Evolutionary conservation across 23 tunicate species (phyloP), one percentile per base, ranked within the genome.

Genomic region (Clavelina lepadiformis): DNA sequence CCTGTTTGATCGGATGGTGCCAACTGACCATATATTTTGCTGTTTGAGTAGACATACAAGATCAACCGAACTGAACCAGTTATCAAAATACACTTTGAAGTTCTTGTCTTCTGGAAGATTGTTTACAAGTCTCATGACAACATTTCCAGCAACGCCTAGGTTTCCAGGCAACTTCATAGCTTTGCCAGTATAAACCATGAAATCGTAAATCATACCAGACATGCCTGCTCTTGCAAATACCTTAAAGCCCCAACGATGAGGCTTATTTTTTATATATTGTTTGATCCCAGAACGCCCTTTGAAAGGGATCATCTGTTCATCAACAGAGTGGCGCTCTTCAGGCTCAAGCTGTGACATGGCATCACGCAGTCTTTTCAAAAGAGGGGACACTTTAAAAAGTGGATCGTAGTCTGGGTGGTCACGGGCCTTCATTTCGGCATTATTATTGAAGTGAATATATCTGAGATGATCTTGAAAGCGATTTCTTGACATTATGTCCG

Each of bases 131-230:
- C 65, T 59, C 65, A 59, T n/a, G 19, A 59, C 65, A 26, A 59
- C 22, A 23, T 59, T 59, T 59, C 36, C 65, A 59, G 65, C 35
- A 59, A 59, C 65, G 22, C 36, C 36, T 59, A 59, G 36, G 22
- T 26, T 23, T 59, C 65, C 65, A 11, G 65, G 65, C n/a, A 59
- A 59, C 65, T 59, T 59, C 65, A 59, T 59, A 29, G 65, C 65
- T 23, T 59, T 59, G 35, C 65, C 65, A 6, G 65, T 59, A 28
- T 59, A 59, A n/a, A 24, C n/a, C 22, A 11, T 18, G 31, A 59
- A 59, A 59, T 59, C 35, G 36, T 59, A 59, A 6, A 59, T 59
- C 65, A 59, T 5, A 15, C 65, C 36, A 23, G 65, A 59, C 35
- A 59, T 59, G 19, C 35, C 36, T 29, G 65, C 65, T 28, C 65